Conservation (phyloP, 2,113 vertebrate genomes). For the Lepus europaeus region DNA sequence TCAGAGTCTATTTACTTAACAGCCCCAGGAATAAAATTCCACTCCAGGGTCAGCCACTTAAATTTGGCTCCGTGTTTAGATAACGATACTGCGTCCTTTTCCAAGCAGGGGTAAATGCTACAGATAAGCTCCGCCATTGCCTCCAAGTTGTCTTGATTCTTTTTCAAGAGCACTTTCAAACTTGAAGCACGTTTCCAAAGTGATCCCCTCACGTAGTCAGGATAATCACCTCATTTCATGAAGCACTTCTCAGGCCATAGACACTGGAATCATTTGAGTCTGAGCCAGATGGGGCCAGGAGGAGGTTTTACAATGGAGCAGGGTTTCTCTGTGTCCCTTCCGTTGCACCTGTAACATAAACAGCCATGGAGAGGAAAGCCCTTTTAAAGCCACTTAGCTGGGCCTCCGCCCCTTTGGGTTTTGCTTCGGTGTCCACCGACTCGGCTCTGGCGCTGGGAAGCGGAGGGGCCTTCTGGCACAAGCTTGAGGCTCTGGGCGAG, state of each 20-base stretch:
- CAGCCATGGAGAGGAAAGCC: constrained; percentile 46
- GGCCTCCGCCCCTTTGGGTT: not conserved
- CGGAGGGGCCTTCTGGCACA: not conserved
- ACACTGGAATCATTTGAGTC: constrained; percentile 56
- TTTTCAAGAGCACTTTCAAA: constrained; percentile 69
- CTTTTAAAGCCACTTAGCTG: constrained; percentile 45
- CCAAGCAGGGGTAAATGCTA: not conserved
- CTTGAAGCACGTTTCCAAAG: constrained; percentile 72
- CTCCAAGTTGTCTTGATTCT: constrained; percentile 61
- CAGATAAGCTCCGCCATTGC: constrained; percentile 53
- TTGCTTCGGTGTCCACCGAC: not conserved
- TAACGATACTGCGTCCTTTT: constrained; percentile 60
- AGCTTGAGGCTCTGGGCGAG: not conserved
- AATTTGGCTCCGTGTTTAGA: constrained; percentile 67
- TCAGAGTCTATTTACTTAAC: constrained; percentile 77
- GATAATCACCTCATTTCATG: constrained; percentile 73
- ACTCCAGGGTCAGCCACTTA: constrained; percentile 68
- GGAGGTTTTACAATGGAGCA: constrained; percentile 41
- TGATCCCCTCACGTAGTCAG: constrained; percentile 64
- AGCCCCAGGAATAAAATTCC: constrained; percentile 64
- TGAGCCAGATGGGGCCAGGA: constrained; percentile 75
- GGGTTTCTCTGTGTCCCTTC: constrained; percentile 43
- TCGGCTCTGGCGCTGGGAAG: not conserved
- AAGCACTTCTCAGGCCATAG: constrained; percentile 41
- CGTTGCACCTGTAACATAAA: constrained; percentile 78